These are phyloP conservation scores for Hozukius guyotensis DNA, from an alignment of 2,797 vertebrate species.

Conservation along the genomic window DNA sequence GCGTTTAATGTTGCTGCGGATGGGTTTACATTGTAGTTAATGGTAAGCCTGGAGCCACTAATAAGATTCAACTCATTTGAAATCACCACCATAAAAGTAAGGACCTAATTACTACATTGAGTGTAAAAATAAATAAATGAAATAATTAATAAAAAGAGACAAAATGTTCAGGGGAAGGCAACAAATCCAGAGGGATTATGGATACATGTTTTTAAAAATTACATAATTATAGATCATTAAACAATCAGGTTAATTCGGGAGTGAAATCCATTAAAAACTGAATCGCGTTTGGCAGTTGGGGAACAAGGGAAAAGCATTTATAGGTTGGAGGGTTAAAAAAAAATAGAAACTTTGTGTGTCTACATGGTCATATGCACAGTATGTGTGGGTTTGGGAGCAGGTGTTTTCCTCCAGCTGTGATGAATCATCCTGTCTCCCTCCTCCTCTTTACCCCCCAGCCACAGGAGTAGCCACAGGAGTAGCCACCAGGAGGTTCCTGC, in stretches of 20 bases:
- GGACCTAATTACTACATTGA: neutral
- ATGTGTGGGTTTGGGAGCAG: constrained; percentile 13
- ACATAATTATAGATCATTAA: constrained; percentile 3
- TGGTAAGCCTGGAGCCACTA: too few relatives aligned
- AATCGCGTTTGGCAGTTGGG: neutral
- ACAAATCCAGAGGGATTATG: neutral
- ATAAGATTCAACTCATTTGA: neutral
- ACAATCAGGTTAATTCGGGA: neutral
- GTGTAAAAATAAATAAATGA: neutral
- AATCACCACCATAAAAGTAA: neutral
- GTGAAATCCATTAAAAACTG: neutral
- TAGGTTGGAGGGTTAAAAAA: too few relatives aligned
- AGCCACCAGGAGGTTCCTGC: neutral
- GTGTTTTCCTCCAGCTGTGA: constrained; percentile 51
- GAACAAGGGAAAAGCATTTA: too few relatives aligned
- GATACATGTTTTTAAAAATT: neutral
- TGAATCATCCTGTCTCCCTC: constrained; percentile 39
- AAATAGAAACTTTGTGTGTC: neutral
- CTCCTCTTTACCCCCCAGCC: neutral
- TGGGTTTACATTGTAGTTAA: too few relatives aligned
- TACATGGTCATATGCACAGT: neutral
- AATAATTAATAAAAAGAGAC: neutral
- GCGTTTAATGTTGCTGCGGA: too few relatives aligned
- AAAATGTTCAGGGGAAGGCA: neutral
- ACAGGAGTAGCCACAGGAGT: constrained; percentile 19